Base-by-base conservation (phyloP, 2,113 vertebrate species). In the Cheirogaleus medius region DNA sequence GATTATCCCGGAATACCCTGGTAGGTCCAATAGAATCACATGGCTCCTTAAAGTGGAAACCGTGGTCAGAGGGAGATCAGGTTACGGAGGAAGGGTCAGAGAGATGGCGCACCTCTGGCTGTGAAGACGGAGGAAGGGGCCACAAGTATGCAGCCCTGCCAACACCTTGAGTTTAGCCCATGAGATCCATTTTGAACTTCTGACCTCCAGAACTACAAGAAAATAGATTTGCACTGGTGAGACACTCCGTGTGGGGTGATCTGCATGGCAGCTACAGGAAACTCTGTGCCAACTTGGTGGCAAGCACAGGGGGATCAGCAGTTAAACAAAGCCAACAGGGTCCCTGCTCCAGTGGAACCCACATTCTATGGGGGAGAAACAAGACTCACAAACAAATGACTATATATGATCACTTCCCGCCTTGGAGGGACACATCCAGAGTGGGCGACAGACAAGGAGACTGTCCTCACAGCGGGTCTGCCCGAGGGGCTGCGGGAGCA, bases 61-160 rank as follows among this genome's bases (percentile, higher is more conserved):
- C 17, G 17, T 20, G 52, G 52, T 54, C 17, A 54, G 17, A 54
- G 52, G 52, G 52, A 54, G 17, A 20, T 54, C 52, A 54, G 17
- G 17, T 18, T 54, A 54, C 17, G 5, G 52, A 54, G 52, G 52
- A 20, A 54, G 17, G 52, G 6, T n/a, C n/a, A 34, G 80, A 83
- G 64, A 73, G 71, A 3, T 9, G 29, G 37, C 7, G 17, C 23
- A 8, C 17, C 2, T 1, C 52, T 17, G 29, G 20, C 44, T 76
- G 42, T 54, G 69, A 90, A 80, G 80, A 37, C 2, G 23, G 74
- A 87, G 32, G 68, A 54, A 63, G 44, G 25, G 82, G 20, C 27
- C 58, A 6, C 1, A 8, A 81, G 17, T 6, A 58, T 0, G 0
- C 6, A 44, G 39, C 56, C 52, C 54, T 49, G 14, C 15, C 6